Percentiles rank a stretch among this genome's conserved stretches.
Conservation (phyloP, 2,888 invertebrate species). For the Euproctis similis region DNA sequence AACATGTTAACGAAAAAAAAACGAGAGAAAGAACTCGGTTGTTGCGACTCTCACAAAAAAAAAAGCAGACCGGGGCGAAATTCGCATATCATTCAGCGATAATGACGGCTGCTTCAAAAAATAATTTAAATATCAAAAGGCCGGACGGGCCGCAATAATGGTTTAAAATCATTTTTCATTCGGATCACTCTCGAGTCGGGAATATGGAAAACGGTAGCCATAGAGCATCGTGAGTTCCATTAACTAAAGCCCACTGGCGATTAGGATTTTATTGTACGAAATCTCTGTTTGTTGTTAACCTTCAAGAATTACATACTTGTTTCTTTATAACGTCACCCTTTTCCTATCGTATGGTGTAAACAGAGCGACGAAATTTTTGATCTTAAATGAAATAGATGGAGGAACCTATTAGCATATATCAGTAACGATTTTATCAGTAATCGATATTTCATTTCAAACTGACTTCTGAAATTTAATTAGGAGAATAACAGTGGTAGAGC, state of each 20-base stretch:
- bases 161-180: slow-evolving; percentile 76
- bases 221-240: slow-evolving; percentile 61
- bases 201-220: slow-evolving; percentile 71
- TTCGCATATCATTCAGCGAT: slow-evolving; percentile 72
- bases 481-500: no score
- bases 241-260: slow-evolving; percentile 52
- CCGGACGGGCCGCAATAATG: slow-evolving; percentile 73
- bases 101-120: slow-evolving; percentile 75
- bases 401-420: no score
- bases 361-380: no score
- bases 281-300: no score
- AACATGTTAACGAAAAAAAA: slow-evolving; percentile 73
- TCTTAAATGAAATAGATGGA: no score
- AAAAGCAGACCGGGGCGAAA: slow-evolving; percentile 69
- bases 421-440: no score
- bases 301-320: no score
- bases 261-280: slow-evolving; percentile 61
- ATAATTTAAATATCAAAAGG: slow-evolving; percentile 77
- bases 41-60: slow-evolving; percentile 60
- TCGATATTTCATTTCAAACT: no score
- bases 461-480: no score
- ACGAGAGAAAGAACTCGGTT: slow-evolving; percentile 70
- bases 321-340: no score
- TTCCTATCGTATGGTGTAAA: no score
- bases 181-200: slow-evolving; percentile 70